Percentiles rank a stretch among this genome's conserved stretches.
Conservation (phyloP, 2,797 vertebrate genomes). For the Poeciliopsis turneri region DNA sequence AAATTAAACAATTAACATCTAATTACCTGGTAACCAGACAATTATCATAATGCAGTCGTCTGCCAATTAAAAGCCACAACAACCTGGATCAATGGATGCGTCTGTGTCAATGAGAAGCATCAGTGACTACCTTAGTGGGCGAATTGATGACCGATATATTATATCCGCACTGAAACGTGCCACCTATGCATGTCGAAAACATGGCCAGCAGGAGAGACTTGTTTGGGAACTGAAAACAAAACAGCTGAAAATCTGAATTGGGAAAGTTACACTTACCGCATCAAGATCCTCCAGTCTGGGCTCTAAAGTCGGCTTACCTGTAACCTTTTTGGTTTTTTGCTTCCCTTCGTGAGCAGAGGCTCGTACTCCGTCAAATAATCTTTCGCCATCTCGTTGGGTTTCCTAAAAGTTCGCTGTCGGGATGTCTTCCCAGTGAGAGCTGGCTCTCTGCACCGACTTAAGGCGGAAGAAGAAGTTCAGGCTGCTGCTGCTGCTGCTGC, state of each 20-base stretch:
- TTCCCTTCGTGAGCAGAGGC: constrained; percentile 69
- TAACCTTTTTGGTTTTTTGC: constrained; percentile 25
- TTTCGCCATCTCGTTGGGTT: constrained; percentile 56
- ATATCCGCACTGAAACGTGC: constrained; percentile 91
- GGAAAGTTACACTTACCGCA: background rate
- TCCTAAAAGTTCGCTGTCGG: background rate
- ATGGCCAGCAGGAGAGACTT: constrained; percentile 80
- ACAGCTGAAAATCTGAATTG: constrained; percentile 69
- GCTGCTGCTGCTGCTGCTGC: constrained; percentile 22
- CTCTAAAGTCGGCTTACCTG: constrained; percentile 65
- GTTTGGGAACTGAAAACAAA: constrained; percentile 79
- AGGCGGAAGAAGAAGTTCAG: constrained; percentile 26
- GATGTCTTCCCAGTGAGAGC: constrained; percentile 4
- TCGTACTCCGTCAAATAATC: constrained; percentile 66
- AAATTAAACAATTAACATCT: background rate
- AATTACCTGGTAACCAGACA: background rate
- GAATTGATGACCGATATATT: constrained; percentile 90
- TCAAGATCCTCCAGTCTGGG: background rate
- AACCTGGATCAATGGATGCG: background rate
- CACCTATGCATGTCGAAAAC: constrained; percentile 88
- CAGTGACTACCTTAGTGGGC: constrained; percentile 82
- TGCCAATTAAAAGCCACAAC: background rate
- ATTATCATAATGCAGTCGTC: background rate
- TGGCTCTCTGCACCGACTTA: constrained; percentile 18
- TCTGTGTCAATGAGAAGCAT: background rate